These are phyloP conservation scores for Pseudopipra pipra DNA, from an alignment of 2,113 vertebrate species.

Conservation along the genomic window DNA sequence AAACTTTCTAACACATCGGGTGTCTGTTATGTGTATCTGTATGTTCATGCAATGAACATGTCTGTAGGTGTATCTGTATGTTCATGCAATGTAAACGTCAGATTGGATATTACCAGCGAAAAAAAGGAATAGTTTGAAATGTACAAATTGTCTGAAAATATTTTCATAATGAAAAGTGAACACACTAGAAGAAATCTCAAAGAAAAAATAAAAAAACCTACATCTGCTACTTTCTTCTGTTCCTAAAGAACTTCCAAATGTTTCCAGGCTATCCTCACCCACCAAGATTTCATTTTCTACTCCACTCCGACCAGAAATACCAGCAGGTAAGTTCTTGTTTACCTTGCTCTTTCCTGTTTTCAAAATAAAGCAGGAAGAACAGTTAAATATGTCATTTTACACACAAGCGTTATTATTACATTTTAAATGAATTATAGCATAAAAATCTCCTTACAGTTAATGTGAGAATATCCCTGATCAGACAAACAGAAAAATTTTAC, in stretches of 20 bases:
- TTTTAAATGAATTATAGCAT: not conserved
- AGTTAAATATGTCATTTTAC: not conserved
- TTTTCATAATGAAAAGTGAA: not conserved
- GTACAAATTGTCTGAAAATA: not conserved
- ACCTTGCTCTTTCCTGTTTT: slow-evolving; percentile 84
- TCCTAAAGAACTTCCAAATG: slow-evolving; percentile 74
- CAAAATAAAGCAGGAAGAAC: slow-evolving; percentile 5
- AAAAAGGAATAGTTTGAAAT: not conserved
- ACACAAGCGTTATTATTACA: not conserved
- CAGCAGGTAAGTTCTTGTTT: slow-evolving; percentile 75
- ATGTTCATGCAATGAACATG: not conserved
- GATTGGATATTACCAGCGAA: not conserved
- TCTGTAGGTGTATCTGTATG: not conserved
- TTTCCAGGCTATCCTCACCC: slow-evolving; percentile 69
- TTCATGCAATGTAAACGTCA: not conserved
- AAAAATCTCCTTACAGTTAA: not conserved
- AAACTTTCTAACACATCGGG: not conserved
- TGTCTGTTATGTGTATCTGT: not conserved
- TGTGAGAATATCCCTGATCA: not conserved
- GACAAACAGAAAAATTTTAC: not conserved
- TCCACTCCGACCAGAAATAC: slow-evolving; percentile 69
- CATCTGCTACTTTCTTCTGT: slow-evolving; percentile 76
- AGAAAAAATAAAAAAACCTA: not conserved
- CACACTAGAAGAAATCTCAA: not conserved
- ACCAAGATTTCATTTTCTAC: slow-evolving; percentile 67